These are phyloP conservation scores for Watersipora subatra DNA, from an alignment of 1,140 invertebrate genomes.

Conservation along the genomic window DNA sequence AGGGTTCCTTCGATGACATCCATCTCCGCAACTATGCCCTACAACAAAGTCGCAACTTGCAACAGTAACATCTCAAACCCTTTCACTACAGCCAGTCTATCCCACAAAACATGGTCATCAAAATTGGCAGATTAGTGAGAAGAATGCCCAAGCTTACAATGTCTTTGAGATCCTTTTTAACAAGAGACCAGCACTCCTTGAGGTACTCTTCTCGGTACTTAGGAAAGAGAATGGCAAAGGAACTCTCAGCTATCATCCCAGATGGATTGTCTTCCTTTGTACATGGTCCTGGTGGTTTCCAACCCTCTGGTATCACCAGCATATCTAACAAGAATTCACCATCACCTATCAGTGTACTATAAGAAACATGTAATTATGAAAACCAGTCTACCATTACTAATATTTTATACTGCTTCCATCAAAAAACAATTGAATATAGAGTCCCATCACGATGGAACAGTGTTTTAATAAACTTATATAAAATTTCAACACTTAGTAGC, in stretches of 20 bases:
- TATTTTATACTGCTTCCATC: too few species aligned
- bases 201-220: constrained; percentile 94
- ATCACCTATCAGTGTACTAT: too few species aligned
- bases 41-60: constrained; percentile 4
- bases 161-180: constrained; percentile 62
- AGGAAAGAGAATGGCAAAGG: constrained; percentile 67
- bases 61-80: constrained; percentile 2
- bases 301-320: constrained; percentile 39
- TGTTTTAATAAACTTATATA: too few species aligned
- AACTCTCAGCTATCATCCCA: constrained; percentile 60
- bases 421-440: too few species aligned
- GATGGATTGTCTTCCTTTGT: constrained; percentile 77
- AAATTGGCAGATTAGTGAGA: too few species aligned
- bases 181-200: constrained; percentile 84
- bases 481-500: too few species aligned
- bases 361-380: too few species aligned
- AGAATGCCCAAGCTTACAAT: too few species aligned
- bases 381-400: too few species aligned
- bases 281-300: constrained; percentile 71
- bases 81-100: background rate
- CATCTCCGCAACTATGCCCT: constrained; percentile 74
- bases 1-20: constrained; percentile 91
- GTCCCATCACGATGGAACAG: too few species aligned
- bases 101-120: too few species aligned
- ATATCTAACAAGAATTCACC: too few species aligned